Percentiles rank a stretch among this genome's conserved stretches.
These are phyloP conservation scores for Podargus strigoides DNA, from an alignment of 2,797 vertebrate genomes.

Conservation along the genomic window DNA sequence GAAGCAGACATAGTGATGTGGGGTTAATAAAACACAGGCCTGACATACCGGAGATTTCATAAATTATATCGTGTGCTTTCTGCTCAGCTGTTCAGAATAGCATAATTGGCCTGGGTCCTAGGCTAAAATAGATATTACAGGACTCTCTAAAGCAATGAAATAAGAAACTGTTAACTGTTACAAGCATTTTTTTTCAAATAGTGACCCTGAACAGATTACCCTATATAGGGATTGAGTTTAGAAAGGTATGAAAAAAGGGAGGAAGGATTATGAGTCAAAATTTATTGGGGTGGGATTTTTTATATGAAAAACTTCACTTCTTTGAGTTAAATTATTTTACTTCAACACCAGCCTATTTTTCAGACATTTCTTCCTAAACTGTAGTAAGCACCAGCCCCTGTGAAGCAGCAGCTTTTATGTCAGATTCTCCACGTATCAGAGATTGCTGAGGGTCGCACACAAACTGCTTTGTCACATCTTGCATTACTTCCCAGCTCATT, in stretches of 20 bases:
- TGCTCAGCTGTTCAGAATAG: background rate
- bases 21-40: background rate
- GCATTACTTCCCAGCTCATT: background rate
- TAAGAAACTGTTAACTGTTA: background rate
- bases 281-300: background rate
- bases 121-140: background rate
- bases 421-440: accelerated
- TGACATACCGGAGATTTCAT: background rate
- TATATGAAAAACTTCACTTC: background rate
- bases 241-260: background rate
- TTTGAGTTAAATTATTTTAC: background rate
- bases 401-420: background rate
- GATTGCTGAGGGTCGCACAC: background rate
- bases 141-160: background rate
- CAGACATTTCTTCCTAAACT: background rate
- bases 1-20: background rate
- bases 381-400: background rate
- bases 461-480: background rate
- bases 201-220: background rate
- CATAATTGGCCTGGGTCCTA: background rate
- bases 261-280: background rate
- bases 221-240: background rate
- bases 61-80: background rate
- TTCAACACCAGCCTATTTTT: background rate
- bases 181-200: background rate